Conservation (phyloP, 1,140 invertebrate genomes). For the Saccostrea echinata region DNA sequence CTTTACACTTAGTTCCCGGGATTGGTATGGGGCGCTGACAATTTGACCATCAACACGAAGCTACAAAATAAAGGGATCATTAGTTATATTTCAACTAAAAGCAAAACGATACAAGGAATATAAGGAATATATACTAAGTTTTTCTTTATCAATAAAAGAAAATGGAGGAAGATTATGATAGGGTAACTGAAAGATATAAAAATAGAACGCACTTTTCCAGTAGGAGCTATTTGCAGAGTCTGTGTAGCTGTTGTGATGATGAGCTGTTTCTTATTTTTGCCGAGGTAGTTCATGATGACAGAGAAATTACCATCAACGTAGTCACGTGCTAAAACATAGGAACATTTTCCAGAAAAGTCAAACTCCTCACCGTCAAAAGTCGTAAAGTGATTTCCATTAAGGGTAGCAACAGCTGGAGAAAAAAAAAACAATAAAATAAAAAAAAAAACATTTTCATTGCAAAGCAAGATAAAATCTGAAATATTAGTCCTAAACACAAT, state of each 20-base stretch:
- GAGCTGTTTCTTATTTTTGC: constrained; percentile 74
- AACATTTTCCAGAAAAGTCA: constrained; percentile 89
- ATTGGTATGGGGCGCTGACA: constrained; percentile 83
- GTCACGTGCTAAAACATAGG: constrained; percentile 90
- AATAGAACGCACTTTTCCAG: constrained; percentile 72
- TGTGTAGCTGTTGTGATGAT: constrained; percentile 72
- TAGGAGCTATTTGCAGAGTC: constrained; percentile 70
- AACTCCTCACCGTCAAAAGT: constrained; percentile 91
- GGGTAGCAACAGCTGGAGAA: constrained; percentile 81
- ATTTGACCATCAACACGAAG: constrained; percentile 79
- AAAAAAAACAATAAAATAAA: constrained; percentile 82
- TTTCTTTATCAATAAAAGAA: too few species aligned
- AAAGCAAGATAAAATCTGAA: neutral
- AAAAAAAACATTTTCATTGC: neutral
- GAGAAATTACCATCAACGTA: constrained; percentile 83
- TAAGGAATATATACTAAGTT: too few species aligned
- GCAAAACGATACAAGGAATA: too few species aligned
- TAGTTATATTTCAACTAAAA: neutral
- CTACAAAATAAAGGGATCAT: constrained; percentile 62
- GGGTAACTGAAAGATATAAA: constrained; percentile 48
- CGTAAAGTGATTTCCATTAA: constrained; percentile 90
- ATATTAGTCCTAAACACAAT: constrained; percentile 63
- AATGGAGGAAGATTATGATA: too few species aligned
- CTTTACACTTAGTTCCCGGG: constrained; percentile 77
- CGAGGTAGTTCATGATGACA: constrained; percentile 80